Conservation (phyloP, 2,888 invertebrate species). For the Ceramica pisi region DNA sequence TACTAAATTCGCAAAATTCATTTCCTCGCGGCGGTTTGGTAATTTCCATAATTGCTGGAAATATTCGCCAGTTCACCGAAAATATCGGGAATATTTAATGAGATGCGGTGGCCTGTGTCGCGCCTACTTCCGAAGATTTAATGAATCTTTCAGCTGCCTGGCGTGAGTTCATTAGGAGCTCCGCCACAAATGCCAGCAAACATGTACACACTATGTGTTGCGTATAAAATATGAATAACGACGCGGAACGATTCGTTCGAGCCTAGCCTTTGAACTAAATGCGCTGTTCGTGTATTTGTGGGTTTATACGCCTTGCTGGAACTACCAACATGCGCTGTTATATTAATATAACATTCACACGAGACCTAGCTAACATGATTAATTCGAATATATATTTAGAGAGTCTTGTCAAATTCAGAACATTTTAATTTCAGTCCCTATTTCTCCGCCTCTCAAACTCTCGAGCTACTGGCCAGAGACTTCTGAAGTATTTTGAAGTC, state of each 20-base stretch:
- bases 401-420: conserved; percentile 23
- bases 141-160: conserved; percentile 75
- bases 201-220: conserved; percentile 42
- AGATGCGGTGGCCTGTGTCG: conserved; percentile 70
- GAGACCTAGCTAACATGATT: neutral
- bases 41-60: conserved; percentile 68
- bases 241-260: conserved; percentile 55
- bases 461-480: conserved; percentile 28
- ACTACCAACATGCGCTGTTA: conserved; percentile 36
- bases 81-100: conserved; percentile 72
- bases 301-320: conserved; percentile 36
- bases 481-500: conserved; percentile 39
- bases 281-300: conserved; percentile 35
- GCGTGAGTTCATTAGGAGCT: conserved; percentile 77
- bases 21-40: conserved; percentile 59
- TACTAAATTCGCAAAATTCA: conserved; percentile 60
- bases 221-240: conserved; percentile 61
- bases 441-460: conserved; percentile 9
- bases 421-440: conserved; percentile 13
- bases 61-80: conserved; percentile 64
- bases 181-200: conserved; percentile 68
- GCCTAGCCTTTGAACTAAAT: conserved; percentile 56
- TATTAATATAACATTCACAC: conserved; percentile 32
- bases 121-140: conserved; percentile 79
- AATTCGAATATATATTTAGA: conserved; percentile 9